Conservation (phyloP, 2,113 vertebrate species). For the Callospermophilus lateralis region DNA sequence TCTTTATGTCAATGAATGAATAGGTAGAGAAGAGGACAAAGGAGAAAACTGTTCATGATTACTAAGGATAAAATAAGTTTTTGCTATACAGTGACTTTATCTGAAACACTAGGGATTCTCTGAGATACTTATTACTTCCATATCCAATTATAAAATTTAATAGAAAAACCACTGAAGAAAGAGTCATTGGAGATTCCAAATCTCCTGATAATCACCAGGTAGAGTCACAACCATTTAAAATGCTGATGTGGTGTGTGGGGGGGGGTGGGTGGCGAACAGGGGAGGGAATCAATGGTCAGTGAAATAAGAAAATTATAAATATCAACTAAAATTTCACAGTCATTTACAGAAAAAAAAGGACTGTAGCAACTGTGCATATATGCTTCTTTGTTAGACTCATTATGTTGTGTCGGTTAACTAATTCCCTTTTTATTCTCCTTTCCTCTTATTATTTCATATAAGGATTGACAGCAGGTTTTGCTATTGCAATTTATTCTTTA, state of each 20-base stretch:
- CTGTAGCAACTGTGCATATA: neutral
- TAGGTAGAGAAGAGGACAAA: neutral
- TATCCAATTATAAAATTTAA: constrained; percentile 59
- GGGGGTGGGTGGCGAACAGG: too few species aligned
- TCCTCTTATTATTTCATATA: neutral
- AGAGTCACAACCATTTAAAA: neutral
- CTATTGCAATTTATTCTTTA: neutral
- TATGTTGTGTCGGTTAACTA: neutral
- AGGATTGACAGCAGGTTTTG: neutral
- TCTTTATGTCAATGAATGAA: constrained; percentile 33
- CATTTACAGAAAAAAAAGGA: neutral
- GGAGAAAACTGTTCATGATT: neutral
- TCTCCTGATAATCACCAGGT: neutral
- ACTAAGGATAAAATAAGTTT: neutral
- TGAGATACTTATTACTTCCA: neutral
- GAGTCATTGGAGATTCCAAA: neutral
- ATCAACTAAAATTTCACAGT: neutral
- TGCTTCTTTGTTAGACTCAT: neutral
- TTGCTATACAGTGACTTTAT: neutral
- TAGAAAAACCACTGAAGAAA: neutral
- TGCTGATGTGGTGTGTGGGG: neutral
- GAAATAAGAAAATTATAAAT: neutral
- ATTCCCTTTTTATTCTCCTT: neutral
- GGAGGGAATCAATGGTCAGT: neutral
- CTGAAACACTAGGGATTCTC: constrained; percentile 26